Evolutionary conservation across 2,888 invertebrate genomes (phyloP).

Genomic region (Amphiduros pacificus): DNA sequence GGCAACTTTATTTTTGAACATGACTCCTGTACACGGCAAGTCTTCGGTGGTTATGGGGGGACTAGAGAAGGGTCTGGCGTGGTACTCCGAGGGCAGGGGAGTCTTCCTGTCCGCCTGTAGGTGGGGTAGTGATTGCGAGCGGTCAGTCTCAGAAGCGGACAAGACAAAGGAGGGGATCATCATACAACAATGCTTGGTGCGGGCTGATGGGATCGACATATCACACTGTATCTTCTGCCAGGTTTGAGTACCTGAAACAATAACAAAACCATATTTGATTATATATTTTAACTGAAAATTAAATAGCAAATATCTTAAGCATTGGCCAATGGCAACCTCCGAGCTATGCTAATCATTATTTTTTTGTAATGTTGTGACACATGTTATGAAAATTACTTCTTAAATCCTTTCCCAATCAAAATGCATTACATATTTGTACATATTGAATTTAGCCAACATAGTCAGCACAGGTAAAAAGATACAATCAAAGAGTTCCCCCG

Average conservation of each 20-base stretch:
- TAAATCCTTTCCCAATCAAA: no score
- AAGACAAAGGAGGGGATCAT: conserved; percentile 8
- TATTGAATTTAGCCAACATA: no score
- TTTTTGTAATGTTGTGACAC: background rate
- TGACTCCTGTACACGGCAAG: no score
- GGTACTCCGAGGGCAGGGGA: no score
- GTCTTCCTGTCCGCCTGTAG: background rate
- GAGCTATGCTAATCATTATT: no score
- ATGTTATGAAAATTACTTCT: no score
- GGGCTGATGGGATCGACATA: background rate
- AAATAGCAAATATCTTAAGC: background rate
- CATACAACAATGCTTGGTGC: conserved; percentile 3
- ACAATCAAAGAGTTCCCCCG: no score
- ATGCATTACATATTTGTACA: no score
- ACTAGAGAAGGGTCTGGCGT: no score
- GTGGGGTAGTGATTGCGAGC: conserved; percentile 1
- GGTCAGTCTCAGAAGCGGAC: background rate
- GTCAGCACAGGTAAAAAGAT: no score
- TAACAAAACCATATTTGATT: background rate
- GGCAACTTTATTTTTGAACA: no score
- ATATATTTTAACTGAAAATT: background rate
- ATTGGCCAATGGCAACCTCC: background rate
- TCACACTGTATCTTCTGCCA: conserved; percentile 10
- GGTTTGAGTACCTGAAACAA: conserved; percentile 8
- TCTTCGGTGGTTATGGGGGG: no score